Evolutionary conservation across 2,888 invertebrate genomes (phyloP).

Genomic region (Deilephila porcellus): DNA sequence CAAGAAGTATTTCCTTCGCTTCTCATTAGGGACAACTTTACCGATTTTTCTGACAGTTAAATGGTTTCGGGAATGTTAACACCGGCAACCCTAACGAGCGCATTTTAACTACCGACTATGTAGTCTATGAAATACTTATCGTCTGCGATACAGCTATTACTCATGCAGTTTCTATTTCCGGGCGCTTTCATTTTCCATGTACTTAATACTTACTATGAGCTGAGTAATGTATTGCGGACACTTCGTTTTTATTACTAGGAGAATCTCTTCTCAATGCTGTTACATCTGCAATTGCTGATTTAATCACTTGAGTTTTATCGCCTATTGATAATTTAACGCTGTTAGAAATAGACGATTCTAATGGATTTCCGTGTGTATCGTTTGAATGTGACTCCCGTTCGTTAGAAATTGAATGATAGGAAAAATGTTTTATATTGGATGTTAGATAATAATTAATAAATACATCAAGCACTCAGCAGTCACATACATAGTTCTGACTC

Average conservation of each 20-base stretch:
- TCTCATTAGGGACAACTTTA: too few species aligned
- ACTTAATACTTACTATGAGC: slow-evolving; percentile 15
- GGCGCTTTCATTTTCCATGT: slow-evolving; percentile 28
- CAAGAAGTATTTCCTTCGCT: too few species aligned
- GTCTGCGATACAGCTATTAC: slow-evolving; percentile 26
- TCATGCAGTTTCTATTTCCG: slow-evolving; percentile 32
- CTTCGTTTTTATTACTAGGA: slow-evolving; percentile 14
- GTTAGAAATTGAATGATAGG: background rate
- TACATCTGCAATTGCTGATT: background rate
- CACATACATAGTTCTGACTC: too few species aligned
- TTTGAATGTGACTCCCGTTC: background rate
- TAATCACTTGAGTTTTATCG: slow-evolving; percentile 22
- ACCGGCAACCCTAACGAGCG: background rate
- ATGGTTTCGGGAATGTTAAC: background rate
- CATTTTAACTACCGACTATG: slow-evolving; percentile 30
- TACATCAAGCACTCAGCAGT: too few species aligned
- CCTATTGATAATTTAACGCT: slow-evolving; percentile 11
- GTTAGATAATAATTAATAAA: background rate
- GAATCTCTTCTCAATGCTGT: background rate
- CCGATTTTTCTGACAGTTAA: background rate
- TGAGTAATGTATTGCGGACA: slow-evolving; percentile 27
- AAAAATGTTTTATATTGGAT: background rate
- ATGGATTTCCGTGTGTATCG: background rate
- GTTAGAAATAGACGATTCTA: background rate
- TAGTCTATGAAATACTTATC: slow-evolving; percentile 27